Conservation (phyloP, 1,140 invertebrate species). For the Solen grandis region DNA sequence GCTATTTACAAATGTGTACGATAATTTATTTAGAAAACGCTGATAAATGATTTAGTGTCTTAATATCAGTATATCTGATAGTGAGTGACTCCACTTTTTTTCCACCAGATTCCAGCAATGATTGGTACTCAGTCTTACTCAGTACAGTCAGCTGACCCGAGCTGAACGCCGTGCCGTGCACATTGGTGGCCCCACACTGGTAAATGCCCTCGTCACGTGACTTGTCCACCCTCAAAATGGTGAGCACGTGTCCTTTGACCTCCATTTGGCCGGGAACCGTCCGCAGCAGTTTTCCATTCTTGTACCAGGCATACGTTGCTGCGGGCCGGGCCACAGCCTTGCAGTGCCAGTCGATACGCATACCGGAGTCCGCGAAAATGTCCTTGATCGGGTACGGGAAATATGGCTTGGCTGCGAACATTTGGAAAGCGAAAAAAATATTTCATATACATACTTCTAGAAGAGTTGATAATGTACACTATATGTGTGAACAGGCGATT, state of each 20-base stretch:
- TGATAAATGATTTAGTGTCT: too few species aligned
- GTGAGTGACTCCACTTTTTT: too few species aligned
- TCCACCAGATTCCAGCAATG: too few species aligned
- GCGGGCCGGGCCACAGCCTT: slow-evolving; percentile 96
- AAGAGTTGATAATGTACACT: too few species aligned
- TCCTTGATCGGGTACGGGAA: slow-evolving; percentile 94
- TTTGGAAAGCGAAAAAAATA: too few species aligned
- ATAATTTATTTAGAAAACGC: too few species aligned
- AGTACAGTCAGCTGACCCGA: slow-evolving; percentile 92
- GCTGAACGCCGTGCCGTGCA: slow-evolving; percentile 91
- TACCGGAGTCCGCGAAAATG: slow-evolving; percentile 92
- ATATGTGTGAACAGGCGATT: too few species aligned
- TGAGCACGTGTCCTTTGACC: slow-evolving; percentile 16
- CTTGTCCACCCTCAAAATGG: slow-evolving; percentile 22
- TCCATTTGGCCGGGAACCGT: slow-evolving; percentile 18
- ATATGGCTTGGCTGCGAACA: slow-evolving; percentile 88
- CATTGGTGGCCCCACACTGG: slow-evolving; percentile 95
- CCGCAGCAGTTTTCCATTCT: slow-evolving; percentile 70
- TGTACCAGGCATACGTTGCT: slow-evolving; percentile 95
- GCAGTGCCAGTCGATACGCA: slow-evolving; percentile 94
- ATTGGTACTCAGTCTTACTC: too few species aligned
- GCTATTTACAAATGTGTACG: too few species aligned
- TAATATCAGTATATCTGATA: too few species aligned
- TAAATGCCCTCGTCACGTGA: slow-evolving; percentile 88
- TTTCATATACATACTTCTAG: too few species aligned